phyloP scores from a whole-genome alignment of 2,797 vertebrate species.

The Cryptoblepharus egeriae region DNA sequence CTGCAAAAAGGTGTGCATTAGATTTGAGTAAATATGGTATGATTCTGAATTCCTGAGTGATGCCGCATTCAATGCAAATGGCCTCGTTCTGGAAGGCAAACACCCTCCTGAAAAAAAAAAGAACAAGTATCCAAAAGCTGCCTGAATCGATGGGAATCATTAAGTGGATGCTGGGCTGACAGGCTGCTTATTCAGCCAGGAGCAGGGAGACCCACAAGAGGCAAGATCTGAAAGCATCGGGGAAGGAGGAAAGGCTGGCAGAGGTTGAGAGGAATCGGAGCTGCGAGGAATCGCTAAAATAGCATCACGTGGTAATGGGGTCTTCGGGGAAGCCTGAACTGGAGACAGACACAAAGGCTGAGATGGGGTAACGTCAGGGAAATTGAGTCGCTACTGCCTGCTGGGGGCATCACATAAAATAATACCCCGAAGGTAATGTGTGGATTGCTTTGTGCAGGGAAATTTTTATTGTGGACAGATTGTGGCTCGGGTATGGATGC shows the following conservation, averaged over 20 bases:
- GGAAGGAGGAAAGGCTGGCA: background rate
- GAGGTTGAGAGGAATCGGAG: background rate
- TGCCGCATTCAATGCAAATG: background rate
- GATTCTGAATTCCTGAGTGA: background rate
- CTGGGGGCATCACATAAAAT: background rate
- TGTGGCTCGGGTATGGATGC: too few species aligned
- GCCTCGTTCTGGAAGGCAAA: background rate
- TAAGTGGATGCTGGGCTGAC: background rate
- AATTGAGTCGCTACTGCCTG: background rate
- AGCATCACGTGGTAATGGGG: background rate
- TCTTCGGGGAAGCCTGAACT: background rate
- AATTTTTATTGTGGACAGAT: background rate
- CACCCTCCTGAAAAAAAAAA: background rate
- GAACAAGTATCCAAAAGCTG: background rate
- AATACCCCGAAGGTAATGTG: background rate
- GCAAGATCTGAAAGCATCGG: background rate
- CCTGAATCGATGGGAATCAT: background rate
- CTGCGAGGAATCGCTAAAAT: background rate
- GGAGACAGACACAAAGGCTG: background rate
- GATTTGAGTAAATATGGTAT: too few species aligned
- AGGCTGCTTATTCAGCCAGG: constrained; percentile 1
- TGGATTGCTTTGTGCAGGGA: background rate
- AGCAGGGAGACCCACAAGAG: background rate
- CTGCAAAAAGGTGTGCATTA: too few species aligned
- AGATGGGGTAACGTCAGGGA: background rate